phyloP scores from a whole-genome alignment of 2,113 vertebrate genomes.

The Onychostruthus taczanowskii region DNA sequence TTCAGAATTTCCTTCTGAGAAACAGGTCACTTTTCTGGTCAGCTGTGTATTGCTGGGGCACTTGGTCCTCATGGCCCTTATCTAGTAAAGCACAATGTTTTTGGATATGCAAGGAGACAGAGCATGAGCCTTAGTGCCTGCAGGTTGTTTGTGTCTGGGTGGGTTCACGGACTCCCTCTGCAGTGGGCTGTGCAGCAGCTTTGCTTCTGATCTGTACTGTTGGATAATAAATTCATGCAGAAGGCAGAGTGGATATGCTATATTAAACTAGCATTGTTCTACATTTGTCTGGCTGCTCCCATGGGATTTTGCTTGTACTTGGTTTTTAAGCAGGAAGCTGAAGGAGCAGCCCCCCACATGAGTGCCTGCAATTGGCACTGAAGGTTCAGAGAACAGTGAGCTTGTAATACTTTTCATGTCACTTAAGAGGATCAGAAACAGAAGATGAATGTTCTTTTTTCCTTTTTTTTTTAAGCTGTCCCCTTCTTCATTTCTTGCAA shows the following conservation, averaged over 20 bases:
- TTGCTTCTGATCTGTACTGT: neutral
- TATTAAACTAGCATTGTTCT: neutral
- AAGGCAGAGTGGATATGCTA: neutral
- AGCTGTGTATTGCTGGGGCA: neutral
- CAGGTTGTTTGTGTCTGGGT: neutral
- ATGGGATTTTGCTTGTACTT: neutral
- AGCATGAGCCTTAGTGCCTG: neutral
- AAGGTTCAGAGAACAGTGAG: neutral
- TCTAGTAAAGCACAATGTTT: accelerated
- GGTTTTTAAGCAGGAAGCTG: neutral
- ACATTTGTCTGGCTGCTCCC: neutral
- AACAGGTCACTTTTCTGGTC: neutral
- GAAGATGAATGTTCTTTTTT: neutral
- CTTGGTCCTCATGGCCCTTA: accelerated
- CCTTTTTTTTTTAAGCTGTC: neutral
- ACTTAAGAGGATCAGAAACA: neutral
- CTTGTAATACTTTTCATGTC: neutral
- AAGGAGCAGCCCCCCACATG: neutral
- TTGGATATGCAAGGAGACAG: neutral
- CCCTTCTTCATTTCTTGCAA: neutral
- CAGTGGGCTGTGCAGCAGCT: neutral
- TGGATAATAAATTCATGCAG: neutral
- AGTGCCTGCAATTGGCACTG: accelerated
- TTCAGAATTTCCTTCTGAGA: neutral
- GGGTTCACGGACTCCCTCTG: neutral